A percentile compares a stretch with the other conserved stretches of the same genome.
phyloP scores from a whole-genome alignment of 2,888 invertebrate genomes.

The Mythimna ferrago region DNA sequence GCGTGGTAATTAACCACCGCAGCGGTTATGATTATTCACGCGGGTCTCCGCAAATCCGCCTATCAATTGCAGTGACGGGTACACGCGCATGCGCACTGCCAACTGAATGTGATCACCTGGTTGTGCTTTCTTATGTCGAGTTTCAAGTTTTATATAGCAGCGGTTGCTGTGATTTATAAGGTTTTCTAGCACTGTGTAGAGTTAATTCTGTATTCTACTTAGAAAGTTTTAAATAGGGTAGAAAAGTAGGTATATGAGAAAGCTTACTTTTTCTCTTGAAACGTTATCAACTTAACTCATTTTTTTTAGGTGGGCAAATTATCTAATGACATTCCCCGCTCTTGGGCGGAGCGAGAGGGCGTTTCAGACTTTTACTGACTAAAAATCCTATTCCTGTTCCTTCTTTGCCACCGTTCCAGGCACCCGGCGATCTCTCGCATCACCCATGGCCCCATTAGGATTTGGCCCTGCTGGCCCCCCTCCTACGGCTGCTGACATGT shows the following conservation, averaged over 20 bases:
- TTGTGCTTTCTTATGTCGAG: slow-evolving; percentile 50
- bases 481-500: too few relatives aligned
- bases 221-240: slow-evolving; percentile 7
- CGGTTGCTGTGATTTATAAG: slow-evolving; percentile 40
- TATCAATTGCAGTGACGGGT: slow-evolving; percentile 83
- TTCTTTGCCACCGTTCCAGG: too few relatives aligned
- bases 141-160: slow-evolving; percentile 26
- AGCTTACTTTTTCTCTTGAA: background rate
- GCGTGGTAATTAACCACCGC: slow-evolving; percentile 82
- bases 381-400: too few relatives aligned
- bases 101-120: slow-evolving; percentile 57
- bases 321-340: too few relatives aligned
- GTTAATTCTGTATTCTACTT: background rate
- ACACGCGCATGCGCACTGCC: slow-evolving; percentile 70
- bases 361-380: too few relatives aligned
- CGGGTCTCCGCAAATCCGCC: slow-evolving; percentile 79
- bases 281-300: background rate
- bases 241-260: too few relatives aligned
- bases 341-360: too few relatives aligned
- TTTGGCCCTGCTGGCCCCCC: too few relatives aligned
- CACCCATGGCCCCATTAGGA: too few relatives aligned
- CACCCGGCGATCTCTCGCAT: too few relatives aligned
- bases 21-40: slow-evolving; percentile 85
- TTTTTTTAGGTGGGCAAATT: too few relatives aligned
- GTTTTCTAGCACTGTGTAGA: slow-evolving; percentile 15